phyloP scores from a whole-genome alignment of 92 coral and sea anemone genomes.

The Micromussa lordhowensis region DNA sequence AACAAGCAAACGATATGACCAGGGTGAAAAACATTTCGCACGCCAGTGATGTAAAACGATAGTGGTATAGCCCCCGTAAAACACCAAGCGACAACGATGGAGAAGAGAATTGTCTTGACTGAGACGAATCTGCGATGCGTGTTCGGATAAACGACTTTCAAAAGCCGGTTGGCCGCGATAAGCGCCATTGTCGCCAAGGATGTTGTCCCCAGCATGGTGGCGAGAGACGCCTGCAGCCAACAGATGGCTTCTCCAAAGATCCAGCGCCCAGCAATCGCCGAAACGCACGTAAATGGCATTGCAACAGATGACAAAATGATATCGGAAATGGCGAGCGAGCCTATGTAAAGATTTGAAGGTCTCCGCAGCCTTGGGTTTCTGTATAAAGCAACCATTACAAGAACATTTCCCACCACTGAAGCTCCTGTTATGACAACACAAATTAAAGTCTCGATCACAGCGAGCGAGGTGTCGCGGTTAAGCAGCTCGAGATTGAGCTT shows the following conservation, averaged over 20 bases:
- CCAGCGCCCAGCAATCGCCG: constrained; percentile 53
- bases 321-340: constrained; percentile 50
- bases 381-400: constrained; percentile 57
- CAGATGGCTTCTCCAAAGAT: constrained; percentile 42
- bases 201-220: constrained; percentile 48
- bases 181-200: constrained; percentile 44
- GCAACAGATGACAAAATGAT: constrained; percentile 38
- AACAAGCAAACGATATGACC: constrained; percentile 57
- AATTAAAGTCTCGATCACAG: constrained; percentile 24
- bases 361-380: constrained; percentile 55
- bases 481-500: constrained; percentile 21
- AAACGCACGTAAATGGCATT: constrained; percentile 47
- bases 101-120: constrained; percentile 30
- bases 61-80: constrained; percentile 22
- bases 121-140: constrained; percentile 43
- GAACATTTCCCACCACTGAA: constrained; percentile 46
- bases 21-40: constrained; percentile 49
- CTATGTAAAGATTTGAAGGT: constrained; percentile 52
- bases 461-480: constrained; percentile 6
- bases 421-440: not conserved
- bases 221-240: constrained; percentile 56
- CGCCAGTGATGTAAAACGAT: constrained; percentile 17
- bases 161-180: constrained; percentile 56
- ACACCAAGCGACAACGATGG: constrained; percentile 45
- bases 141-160: constrained; percentile 50